Percentiles rank a stretch among this genome's conserved stretches.
Evolutionary conservation across 2,113 vertebrate species (phyloP).

Genomic region (Arenaria interpres): DNA sequence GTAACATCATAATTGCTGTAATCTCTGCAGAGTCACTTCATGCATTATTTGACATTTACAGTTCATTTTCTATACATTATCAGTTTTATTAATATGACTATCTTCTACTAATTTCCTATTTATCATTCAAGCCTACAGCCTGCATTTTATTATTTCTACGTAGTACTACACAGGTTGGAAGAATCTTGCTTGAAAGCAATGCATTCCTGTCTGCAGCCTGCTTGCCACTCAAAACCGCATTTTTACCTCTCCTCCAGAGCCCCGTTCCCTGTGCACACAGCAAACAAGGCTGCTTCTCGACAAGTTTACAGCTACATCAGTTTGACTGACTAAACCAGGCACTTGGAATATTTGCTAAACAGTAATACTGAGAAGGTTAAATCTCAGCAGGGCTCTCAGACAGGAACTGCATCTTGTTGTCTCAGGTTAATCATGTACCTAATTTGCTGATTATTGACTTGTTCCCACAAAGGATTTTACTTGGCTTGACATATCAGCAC

Average conservation of each 20-base stretch:
- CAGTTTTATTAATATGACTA: background rate
- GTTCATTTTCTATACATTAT: background rate
- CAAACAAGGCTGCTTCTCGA: background rate
- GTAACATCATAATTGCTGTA: conserved; percentile 8
- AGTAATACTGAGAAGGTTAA: conserved; percentile 72
- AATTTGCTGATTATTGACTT: conserved; percentile 84
- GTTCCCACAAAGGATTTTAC: conserved; percentile 75
- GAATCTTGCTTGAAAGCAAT: background rate
- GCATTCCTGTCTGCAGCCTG: background rate
- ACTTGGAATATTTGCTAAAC: conserved; percentile 78
- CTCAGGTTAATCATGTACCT: conserved; percentile 81
- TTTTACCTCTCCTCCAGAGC: background rate
- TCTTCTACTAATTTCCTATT: background rate
- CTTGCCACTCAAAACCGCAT: background rate
- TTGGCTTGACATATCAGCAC: conserved; percentile 71
- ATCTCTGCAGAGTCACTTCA: background rate
- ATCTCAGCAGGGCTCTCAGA: conserved; percentile 74
- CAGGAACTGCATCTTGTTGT: conserved; percentile 72
- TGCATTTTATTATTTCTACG: background rate
- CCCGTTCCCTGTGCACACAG: background rate
- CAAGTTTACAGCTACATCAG: conserved; percentile 47
- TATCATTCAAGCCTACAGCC: background rate
- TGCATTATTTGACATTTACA: conserved; percentile 4
- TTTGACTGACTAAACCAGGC: conserved; percentile 72
- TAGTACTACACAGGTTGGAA: background rate